These are phyloP conservation scores for Patiria miniata DNA, from an alignment of 35 echinoderm and acorn worm species.

Conservation along the genomic window DNA sequence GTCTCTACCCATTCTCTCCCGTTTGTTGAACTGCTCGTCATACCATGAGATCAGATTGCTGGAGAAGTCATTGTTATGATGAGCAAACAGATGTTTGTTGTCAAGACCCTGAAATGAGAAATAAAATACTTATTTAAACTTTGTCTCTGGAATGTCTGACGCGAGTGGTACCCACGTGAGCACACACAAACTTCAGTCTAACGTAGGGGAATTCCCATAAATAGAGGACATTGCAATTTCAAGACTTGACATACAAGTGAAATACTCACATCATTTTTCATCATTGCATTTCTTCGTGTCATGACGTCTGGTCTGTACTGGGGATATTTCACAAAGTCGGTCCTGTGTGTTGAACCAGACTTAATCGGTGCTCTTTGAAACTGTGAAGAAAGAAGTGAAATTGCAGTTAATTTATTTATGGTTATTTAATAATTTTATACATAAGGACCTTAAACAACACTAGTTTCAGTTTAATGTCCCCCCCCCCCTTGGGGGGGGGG, in stretches of 20 bases:
- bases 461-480: too few relatives aligned
- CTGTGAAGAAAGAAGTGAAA: conserved; percentile 57
- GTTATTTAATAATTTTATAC: too few relatives aligned
- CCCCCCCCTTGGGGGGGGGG: too few relatives aligned
- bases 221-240: background rate
- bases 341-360: conserved; percentile 86
- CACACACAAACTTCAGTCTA: background rate
- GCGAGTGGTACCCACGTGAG: background rate
- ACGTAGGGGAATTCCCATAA: background rate
- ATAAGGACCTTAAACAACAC: too few relatives aligned
- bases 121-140: background rate
- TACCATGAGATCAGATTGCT: conserved; percentile 98
- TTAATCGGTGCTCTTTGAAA: conserved; percentile 62
- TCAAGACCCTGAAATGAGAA: conserved; percentile 68
- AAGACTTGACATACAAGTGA: background rate
- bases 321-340: conserved; percentile 69
- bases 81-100: conserved; percentile 73
- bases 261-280: conserved; percentile 83
- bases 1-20: conserved; percentile 54
- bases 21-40: conserved; percentile 94
- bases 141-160: background rate
- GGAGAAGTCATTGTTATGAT: conserved; percentile 83
- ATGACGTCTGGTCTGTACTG: conserved; percentile 80
- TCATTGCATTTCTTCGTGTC: conserved; percentile 91
- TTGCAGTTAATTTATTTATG: too few relatives aligned